These are phyloP conservation scores for Grammomys dolichurus DNA, from an alignment of 2,113 vertebrate genomes.

Conservation along the genomic window DNA sequence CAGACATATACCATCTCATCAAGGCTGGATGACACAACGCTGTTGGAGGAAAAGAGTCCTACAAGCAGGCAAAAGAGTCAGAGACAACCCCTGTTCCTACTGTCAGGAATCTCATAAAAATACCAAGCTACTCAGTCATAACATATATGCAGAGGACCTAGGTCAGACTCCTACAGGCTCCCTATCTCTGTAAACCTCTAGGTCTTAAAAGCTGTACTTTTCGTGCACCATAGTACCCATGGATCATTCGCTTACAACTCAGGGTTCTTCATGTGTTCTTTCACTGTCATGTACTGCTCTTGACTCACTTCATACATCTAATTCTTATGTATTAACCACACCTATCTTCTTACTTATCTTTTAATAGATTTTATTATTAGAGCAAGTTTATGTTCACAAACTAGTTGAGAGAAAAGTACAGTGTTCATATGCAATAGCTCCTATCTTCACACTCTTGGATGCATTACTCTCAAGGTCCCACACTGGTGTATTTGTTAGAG, in stretches of 20 bases:
- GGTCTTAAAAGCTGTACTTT: not conserved
- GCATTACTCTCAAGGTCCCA: not conserved
- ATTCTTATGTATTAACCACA: not conserved
- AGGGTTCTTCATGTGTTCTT: not conserved
- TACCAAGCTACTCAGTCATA: not conserved
- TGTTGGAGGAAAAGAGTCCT: too few species aligned
- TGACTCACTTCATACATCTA: not conserved
- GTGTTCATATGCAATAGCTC: too few species aligned
- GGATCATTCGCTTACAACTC: not conserved
- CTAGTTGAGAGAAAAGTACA: not conserved
- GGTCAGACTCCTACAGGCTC: not conserved
- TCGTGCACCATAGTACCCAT: not conserved
- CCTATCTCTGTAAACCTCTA: not conserved
- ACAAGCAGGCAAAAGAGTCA: not conserved
- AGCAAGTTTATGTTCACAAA: not conserved
- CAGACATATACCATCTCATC: too few species aligned
- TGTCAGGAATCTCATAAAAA: not conserved
- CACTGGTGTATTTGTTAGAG: not conserved
- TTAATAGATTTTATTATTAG: conserved; percentile 21
- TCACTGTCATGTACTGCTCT: not conserved
- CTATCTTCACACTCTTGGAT: fast-evolving
- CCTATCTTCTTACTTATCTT: not conserved
- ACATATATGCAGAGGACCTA: not conserved
- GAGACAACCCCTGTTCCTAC: not conserved
- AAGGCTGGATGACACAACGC: too few species aligned